A percentile compares a stretch with the other conserved stretches of the same genome.
These are phyloP conservation scores for Rhabdornis inornatus DNA, from an alignment of 2,113 vertebrate species.

Conservation along the genomic window DNA sequence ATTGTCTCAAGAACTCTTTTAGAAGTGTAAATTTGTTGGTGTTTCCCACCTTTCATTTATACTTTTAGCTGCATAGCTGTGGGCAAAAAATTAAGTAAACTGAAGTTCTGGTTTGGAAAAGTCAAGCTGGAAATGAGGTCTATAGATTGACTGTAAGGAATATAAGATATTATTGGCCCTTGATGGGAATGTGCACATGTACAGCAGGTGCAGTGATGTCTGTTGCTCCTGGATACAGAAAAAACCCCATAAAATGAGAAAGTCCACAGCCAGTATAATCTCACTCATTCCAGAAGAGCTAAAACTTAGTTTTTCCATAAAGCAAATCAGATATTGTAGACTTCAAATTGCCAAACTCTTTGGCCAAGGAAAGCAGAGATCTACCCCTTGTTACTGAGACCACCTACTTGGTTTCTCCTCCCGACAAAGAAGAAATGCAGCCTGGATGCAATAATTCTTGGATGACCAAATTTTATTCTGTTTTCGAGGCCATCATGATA, in stretches of 20 bases:
- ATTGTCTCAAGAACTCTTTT: neutral
- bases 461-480: neutral
- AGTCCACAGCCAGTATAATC: constrained; percentile 19
- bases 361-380: constrained; percentile 37
- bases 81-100: neutral
- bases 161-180: neutral
- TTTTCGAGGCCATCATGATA: neutral
- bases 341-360: neutral
- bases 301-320: constrained; percentile 21
- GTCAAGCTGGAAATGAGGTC: neutral
- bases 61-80: neutral
- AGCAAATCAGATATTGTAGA: constrained; percentile 9
- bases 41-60: neutral
- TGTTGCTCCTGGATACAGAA: constrained; percentile 34
- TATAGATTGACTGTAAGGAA: neutral
- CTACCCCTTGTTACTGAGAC: neutral
- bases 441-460: neutral
- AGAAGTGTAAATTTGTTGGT: neutral
- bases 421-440: neutral
- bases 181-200: neutral
- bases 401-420: constrained; percentile 7
- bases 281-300: constrained; percentile 22
- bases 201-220: constrained; percentile 8
- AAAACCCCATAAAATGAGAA: neutral
- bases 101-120: neutral